Evolutionary conservation across 2,797 vertebrate species (phyloP).

Genomic region (Pangasius mekongensis): DNA sequence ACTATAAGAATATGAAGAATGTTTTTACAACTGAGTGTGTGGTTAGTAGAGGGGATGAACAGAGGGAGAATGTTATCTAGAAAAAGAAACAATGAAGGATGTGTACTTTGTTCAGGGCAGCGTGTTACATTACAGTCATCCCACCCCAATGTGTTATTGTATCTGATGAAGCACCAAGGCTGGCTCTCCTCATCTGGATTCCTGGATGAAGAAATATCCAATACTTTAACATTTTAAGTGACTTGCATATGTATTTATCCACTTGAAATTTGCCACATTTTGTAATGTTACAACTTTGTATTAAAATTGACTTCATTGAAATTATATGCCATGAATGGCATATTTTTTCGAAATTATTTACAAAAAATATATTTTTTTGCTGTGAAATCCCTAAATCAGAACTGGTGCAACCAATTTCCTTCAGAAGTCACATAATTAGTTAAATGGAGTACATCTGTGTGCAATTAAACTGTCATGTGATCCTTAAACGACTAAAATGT

Average conservation of each 20-base stretch:
- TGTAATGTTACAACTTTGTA: neutral
- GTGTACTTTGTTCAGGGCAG: constrained; percentile 59
- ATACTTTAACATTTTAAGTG: neutral
- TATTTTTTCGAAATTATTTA: neutral
- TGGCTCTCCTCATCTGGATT: constrained; percentile 72
- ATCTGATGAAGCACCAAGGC: constrained; percentile 71
- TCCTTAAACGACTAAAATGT: neutral
- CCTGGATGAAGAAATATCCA: constrained; percentile 48
- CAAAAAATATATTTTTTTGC: neutral
- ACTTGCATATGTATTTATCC: neutral
- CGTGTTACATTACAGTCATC: constrained; percentile 62
- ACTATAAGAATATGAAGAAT: neutral
- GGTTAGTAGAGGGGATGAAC: neutral
- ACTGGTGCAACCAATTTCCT: neutral
- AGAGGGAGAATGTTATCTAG: neutral
- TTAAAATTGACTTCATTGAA: neutral
- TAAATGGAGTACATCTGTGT: neutral
- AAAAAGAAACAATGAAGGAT: neutral
- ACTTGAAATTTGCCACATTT: neutral
- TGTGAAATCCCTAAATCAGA: neutral
- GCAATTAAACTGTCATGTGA: neutral
- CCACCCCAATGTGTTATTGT: constrained; percentile 60
- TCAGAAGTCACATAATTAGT: neutral
- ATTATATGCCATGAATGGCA: neutral
- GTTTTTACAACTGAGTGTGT: neutral